Conservation (phyloP, 2,797 vertebrate species). For the Paguma larvata region DNA sequence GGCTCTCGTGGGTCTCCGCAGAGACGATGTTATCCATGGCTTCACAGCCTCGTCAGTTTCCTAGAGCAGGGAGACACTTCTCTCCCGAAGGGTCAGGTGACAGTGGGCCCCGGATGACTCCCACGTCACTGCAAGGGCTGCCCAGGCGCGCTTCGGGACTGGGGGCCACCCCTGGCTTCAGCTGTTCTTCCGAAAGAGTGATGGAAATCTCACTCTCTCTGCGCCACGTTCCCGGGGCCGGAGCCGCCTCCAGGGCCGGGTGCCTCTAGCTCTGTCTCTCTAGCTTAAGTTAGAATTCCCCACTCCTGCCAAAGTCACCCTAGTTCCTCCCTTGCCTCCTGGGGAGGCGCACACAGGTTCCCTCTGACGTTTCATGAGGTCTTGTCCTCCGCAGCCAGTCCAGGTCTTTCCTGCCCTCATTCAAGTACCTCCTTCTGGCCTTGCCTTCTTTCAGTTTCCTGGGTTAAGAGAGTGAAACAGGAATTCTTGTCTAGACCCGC, state of each 20-base stretch:
- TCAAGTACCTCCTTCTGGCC: not conserved
- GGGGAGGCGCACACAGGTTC: no score
- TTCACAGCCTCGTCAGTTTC: not conserved
- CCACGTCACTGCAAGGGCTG: accelerated
- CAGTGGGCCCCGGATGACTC: accelerated
- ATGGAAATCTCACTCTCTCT: no score
- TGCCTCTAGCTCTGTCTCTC: no score
- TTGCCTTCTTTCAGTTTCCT: not conserved
- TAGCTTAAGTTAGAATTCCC: no score
- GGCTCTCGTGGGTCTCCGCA: not conserved
- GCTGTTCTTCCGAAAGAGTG: no score
- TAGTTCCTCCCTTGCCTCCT: no score
- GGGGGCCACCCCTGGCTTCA: no score
- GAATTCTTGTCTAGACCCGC: not conserved
- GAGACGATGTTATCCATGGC: accelerated
- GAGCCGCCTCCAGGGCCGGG: no score
- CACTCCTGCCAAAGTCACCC: no score
- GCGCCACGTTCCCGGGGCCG: no score
- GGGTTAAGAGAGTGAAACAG: not conserved
- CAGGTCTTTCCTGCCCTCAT: not conserved
- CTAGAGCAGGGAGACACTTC: not conserved
- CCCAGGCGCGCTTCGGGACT: not conserved
- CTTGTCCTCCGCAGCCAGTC: no score
- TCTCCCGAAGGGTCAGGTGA: not conserved
- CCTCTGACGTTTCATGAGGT: no score